These are phyloP conservation scores for Tangara arthus DNA, from an alignment of 2,797 vertebrate species.

Conservation along the genomic window DNA sequence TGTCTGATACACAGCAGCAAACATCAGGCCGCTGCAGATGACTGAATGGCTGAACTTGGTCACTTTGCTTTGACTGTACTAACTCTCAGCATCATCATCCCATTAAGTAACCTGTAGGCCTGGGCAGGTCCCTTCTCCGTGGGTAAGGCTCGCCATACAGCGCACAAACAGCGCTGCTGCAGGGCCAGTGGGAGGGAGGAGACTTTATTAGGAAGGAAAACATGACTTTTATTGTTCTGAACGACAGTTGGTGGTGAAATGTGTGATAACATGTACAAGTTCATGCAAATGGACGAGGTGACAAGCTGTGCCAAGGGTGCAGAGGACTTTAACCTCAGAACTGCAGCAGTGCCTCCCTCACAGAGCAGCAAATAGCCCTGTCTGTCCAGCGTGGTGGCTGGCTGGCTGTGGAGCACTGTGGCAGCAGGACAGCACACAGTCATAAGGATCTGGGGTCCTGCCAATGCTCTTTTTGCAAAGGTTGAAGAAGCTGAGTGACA, in stretches of 20 bases:
- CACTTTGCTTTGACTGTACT: background rate
- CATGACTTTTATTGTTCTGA: background rate
- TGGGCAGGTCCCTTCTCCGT: background rate
- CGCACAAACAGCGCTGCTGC: background rate
- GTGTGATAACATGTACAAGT: background rate
- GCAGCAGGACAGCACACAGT: background rate
- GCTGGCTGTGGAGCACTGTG: background rate
- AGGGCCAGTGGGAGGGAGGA: background rate
- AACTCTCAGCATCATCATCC: background rate
- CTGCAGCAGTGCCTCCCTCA: background rate
- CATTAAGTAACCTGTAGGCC: background rate
- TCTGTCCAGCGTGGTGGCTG: background rate
- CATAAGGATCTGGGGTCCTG: background rate
- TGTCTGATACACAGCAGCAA: background rate
- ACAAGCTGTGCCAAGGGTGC: background rate
- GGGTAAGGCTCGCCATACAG: background rate
- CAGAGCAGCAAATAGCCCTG: background rate
- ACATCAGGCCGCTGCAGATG: background rate
- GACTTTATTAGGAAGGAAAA: background rate
- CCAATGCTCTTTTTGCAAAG: background rate
- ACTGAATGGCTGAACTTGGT: background rate
- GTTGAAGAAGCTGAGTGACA: background rate
- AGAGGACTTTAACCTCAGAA: background rate
- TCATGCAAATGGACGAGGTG: fast-evolving
- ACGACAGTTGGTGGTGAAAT: background rate